A percentile compares a stretch with the other conserved stretches of the same genome.
Evolutionary conservation across 2,113 vertebrate species (phyloP).

Genomic region (Cebidichthys violaceus): DNA sequence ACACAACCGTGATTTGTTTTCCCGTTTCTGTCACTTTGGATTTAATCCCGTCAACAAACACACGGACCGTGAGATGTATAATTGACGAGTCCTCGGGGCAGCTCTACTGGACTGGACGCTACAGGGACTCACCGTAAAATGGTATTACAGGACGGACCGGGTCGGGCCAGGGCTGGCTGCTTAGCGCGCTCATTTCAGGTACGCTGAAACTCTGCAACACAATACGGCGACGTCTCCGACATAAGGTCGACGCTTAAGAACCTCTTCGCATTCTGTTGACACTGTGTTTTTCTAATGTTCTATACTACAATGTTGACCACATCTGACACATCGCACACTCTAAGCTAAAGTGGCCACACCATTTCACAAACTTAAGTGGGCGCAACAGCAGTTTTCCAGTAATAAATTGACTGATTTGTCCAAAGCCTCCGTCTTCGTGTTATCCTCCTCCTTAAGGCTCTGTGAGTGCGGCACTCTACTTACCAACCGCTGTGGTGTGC

Average conservation of each 20-base stretch:
- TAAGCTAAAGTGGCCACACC: background rate
- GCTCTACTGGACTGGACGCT: too few relatives aligned
- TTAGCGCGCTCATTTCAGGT: background rate
- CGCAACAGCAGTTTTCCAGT: background rate
- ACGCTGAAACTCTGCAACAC: too few relatives aligned
- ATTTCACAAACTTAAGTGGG: conserved; percentile 1
- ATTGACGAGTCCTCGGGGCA: too few relatives aligned
- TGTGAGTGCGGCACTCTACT: background rate
- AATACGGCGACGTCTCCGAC: too few relatives aligned
- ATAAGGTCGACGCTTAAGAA: background rate
- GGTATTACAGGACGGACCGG: too few relatives aligned
- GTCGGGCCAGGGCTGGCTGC: too few relatives aligned
- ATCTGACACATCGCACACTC: background rate
- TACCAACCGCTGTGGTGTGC: background rate
- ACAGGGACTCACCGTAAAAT: too few relatives aligned
- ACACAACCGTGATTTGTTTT: background rate
- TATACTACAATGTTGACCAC: background rate
- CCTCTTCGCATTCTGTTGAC: too few relatives aligned
- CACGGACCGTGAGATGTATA: too few relatives aligned
- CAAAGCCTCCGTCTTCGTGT: background rate
- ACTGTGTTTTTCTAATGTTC: background rate
- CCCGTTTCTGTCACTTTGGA: background rate
- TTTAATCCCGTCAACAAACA: background rate
- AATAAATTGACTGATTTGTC: background rate
- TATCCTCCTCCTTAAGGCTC: background rate